Base-by-base conservation (phyloP, 2,113 vertebrate species). In the Neomonachus schauinslandi region DNA sequence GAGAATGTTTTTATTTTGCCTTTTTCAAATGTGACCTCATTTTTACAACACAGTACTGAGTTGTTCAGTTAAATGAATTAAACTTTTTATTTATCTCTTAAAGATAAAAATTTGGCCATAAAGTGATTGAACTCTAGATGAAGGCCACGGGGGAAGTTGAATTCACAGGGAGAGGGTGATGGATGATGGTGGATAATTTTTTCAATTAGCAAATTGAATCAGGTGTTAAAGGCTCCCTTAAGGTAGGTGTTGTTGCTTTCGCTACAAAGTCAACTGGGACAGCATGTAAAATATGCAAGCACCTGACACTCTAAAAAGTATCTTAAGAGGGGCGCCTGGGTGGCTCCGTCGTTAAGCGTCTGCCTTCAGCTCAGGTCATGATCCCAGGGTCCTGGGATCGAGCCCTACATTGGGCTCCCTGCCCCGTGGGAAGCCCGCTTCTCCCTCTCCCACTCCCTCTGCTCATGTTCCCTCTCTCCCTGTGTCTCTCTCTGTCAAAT, bases 61-160 rank as follows among this genome's bases (percentile, higher is more conserved):
- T 86, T 95, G 33, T 39, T 86, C 80, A 81, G 2, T 96, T 86
- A 97, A 61, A 24, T 81, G n/a, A 86, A 86, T 76, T 94, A 95
- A 89, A 92, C 51, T 92, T 95, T 77, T 28, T 2, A 14, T 39
- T 76, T 91, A 57, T n/a, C 55, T 76, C 49, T 74, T 90, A 82
- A 77, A 93, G 57, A 24, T 90, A 87, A 90, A 85, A 69, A 71
- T 93, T 91, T 96, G 57, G 51, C 67, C 15, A 31, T 93, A 39
- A 90, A 76, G 21, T 87, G 14, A 69, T 69, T 77, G 12, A 57
- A 76, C 10, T 61, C 2, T 83, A 42, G 31, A 6, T 91, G 19
- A 96, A 22, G 2, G 67, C 2, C 31, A 31, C 69, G 19, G 59
- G 22, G n/a, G 22, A 83, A 87, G 36, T 72, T 95, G 31, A 88